Evolutionary conservation across 2,113 vertebrate species (phyloP), one percentile per base, ranked within the genome.

Genomic region (Oceanites oceanicus): DNA sequence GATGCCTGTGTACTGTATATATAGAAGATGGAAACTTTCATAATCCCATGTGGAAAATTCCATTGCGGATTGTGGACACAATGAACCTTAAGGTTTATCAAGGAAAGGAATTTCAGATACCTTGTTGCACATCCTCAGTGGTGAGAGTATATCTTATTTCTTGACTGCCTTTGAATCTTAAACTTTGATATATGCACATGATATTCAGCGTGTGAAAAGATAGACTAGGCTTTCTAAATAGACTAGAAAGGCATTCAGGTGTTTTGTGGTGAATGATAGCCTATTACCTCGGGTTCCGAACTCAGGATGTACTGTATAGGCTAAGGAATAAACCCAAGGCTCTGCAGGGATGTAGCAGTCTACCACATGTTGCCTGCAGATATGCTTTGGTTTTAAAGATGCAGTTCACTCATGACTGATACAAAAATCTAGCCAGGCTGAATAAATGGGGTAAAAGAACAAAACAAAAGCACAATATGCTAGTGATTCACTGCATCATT

Each of bases 1-100:
- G 30, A 30, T 49, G 10, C 16, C 18, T 58, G 7, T 0, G 0
- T 56, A 6, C 6, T 86, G 2, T 16, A 50, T 65, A 10, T 70
- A 29, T 22, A 78, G 6, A 30, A 36, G 25, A 77, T 44, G 9
- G 34, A 30, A 62, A 45, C 20, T 44, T 85, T 83, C 22, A 53
- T 62, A 66, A 53, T 53, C 15, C 13, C 2, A 53, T 10, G 11
- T 0, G 0, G 25, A 81, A 78, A 88, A 88, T 55, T 62, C 47
- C 27, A 58, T 36, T 92, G 81, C 45, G 50, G 9, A 32, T 36
- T 74, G 40, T 38, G 7, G 12, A 34, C 7, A 26, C 19, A 92
- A 62, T 1, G 0, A 45, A 63, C 32, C 65, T 16, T 38, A 36
- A 67, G 38, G 6, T 50, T 71, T 85, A 52, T 53, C n/a, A 81